Conservation (phyloP, 1,140 invertebrate species). For the Asobara japonica region DNA sequence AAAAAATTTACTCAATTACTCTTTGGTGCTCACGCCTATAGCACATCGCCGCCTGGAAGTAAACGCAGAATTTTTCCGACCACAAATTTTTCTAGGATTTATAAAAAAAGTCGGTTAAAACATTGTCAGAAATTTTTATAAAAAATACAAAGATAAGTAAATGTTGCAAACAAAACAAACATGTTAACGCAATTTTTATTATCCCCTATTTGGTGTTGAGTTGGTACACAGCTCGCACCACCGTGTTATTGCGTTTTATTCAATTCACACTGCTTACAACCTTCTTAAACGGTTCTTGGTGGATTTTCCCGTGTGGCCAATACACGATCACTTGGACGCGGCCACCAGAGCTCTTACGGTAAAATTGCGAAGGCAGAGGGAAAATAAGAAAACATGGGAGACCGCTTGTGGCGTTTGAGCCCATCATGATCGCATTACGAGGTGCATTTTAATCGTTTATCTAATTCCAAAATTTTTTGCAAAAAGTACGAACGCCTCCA, state of each 20-base stretch:
- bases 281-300: slow-evolving; percentile 7
- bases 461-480: background rate
- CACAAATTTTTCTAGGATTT: too few relatives aligned
- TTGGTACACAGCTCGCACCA: background rate
- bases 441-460: background rate
- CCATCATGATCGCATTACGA: slow-evolving; percentile 5
- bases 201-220: background rate
- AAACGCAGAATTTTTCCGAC: too few relatives aligned
- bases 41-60: too few relatives aligned
- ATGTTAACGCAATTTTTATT: background rate
- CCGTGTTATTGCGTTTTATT: background rate
- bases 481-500: background rate
- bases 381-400: background rate
- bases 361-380: slow-evolving; percentile 3
- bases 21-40: too few relatives aligned
- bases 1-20: too few relatives aligned
- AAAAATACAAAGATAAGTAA: too few relatives aligned
- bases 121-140: too few relatives aligned
- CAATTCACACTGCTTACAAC: background rate
- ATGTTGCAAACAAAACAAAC: too few relatives aligned
- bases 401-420: background rate
- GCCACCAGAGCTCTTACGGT: slow-evolving; percentile 1
- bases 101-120: too few relatives aligned
- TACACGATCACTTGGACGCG: background rate
- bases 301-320: background rate